Percentiles rank a stretch among this genome's conserved stretches.
These are phyloP conservation scores for Mimachlamys varia DNA, from an alignment of 2,888 invertebrate species.

Conservation along the genomic window DNA sequence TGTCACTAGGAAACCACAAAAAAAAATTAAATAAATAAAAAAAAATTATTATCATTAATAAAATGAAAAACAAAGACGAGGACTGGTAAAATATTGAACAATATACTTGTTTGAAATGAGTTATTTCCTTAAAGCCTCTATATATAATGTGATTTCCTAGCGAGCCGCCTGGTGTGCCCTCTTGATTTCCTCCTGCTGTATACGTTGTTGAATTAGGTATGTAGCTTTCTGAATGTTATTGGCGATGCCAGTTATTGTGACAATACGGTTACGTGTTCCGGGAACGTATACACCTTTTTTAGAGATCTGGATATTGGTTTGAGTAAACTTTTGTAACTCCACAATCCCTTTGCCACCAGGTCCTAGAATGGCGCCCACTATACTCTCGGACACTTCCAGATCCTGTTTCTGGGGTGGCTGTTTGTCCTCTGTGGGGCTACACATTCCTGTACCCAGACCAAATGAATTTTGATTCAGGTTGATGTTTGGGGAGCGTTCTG, in stretches of 20 bases:
- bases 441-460: slow-evolving; percentile 87
- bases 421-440: slow-evolving; percentile 77
- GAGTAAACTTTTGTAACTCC: slow-evolving; percentile 98
- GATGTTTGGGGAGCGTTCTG: slow-evolving; percentile 79
- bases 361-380: slow-evolving; percentile 98
- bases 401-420: slow-evolving; percentile 84
- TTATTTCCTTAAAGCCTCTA: slow-evolving; percentile 58
- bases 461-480: slow-evolving; percentile 91
- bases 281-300: slow-evolving; percentile 99
- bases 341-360: slow-evolving; percentile 97
- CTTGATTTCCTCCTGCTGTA: slow-evolving; percentile 97
- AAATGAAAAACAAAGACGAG: slow-evolving; percentile 9
- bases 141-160: slow-evolving; percentile 56
- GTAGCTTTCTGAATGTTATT: slow-evolving; percentile 95
- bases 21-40: background rate
- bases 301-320: slow-evolving; percentile 98
- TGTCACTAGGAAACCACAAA: slow-evolving; percentile 34
- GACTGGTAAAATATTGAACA: slow-evolving; percentile 32
- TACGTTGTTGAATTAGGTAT: slow-evolving; percentile 97
- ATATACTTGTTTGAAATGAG: slow-evolving; percentile 29
- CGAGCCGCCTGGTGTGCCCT: slow-evolving; percentile 89
- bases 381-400: slow-evolving; percentile 94
- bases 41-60: slow-evolving; percentile 14
- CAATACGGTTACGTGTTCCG: slow-evolving; percentile 97
- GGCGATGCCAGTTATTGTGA: slow-evolving; percentile 95